Base-by-base conservation (phyloP, 2,888 invertebrate genomes). In the Rapana venosa region DNA sequence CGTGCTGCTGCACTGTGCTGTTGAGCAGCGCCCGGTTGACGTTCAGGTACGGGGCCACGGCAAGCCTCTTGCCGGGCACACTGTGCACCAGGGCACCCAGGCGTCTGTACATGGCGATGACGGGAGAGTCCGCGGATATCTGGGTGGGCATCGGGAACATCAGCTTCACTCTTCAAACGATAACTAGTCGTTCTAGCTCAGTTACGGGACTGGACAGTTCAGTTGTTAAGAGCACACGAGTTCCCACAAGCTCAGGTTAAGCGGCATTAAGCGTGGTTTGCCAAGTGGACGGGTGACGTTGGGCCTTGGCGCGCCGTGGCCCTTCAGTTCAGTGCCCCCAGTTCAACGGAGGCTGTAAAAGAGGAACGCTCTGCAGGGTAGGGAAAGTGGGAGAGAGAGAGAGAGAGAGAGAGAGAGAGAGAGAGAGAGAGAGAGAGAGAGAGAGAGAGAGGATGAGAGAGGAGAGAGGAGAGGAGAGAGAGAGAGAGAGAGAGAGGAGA, bases 1-100 rank as follows among this genome's bases (percentile, higher is more conserved):
- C 91, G 84, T 93, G 93, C 20, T 93, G 91, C n/a, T 77, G 87
- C 13, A 94, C 77, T 0, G 93, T 92, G 36, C 91, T 90, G 88
- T 93, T 93, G 15, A 90, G 70, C 83, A 90, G 90, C 0, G 90
- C 86, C 15, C 86, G 56, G 81, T 91, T 91, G 85, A 92, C 83
- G 91, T 91, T 89, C 70, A 93, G 77, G 91, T 92, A 79, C 6
- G 93, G 91, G 0, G 92, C 90, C 36, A 93, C 61, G 15, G 90
- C 90, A 84, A 92, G 91, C 20, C 47, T 22, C 86, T 91, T 93
- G 56, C 89, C 85, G 35, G 83, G 32, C n/a, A 20, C 22, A n/a
- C 32, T 35, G 47, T 90, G 90, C 61, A 92, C 91, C 26, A 88
- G 26, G 20, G 20, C 77, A 0, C 92, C 91, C 26, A 92, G 89